Evolutionary conservation across 2,888 invertebrate genomes (phyloP), one percentile per base, ranked within the genome.

Genomic region (Calameuta filiformis): DNA sequence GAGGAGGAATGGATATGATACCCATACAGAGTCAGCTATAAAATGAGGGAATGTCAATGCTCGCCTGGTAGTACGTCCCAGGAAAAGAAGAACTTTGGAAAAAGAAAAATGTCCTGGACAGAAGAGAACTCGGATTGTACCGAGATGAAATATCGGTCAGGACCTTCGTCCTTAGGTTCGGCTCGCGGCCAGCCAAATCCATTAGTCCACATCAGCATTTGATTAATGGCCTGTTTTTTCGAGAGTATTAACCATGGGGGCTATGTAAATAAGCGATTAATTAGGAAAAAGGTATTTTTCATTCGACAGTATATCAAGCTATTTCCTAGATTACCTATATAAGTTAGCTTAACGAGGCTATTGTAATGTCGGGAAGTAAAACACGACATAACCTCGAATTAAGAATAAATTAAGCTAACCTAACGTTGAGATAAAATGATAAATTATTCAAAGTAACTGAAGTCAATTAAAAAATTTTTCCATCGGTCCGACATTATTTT

Each of bases 191-290:
- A 56, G 56, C 56, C 56, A 23, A 56, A 56, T 68, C 74, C 75
- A 77, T 77, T 77, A 77, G 77, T 77, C 74, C 68, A 77, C 77
- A 77, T 77, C 77, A 77, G 69, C n/a, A 75, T 77, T 77, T 77
- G 77, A 77, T 77, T 77, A 77, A 77, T 75, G 77, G 34, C 74
- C n/a, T 69, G n/a, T 75, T 73, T 77, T 35, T 77, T 76, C 31
- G 35, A 75, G 40, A n/a, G 77, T 71, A 77, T 75, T 77, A 77
- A 75, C 75, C 75, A 73, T 40, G 56, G 75, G 71, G 69, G 75
- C 37, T 77, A 77, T 77, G 77, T 77, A 77, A 77, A 77, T 77
- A 77, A 77, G 77, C 77, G 74, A 77, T 77, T 75, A 77, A 77
- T 77, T 77, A 77, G 75, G 75, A 77, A 75, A 77, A 75, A 75